Evolutionary conservation across 2,888 invertebrate genomes (phyloP), one percentile per base, ranked within the genome.

Genomic region (Sycophila texana): DNA sequence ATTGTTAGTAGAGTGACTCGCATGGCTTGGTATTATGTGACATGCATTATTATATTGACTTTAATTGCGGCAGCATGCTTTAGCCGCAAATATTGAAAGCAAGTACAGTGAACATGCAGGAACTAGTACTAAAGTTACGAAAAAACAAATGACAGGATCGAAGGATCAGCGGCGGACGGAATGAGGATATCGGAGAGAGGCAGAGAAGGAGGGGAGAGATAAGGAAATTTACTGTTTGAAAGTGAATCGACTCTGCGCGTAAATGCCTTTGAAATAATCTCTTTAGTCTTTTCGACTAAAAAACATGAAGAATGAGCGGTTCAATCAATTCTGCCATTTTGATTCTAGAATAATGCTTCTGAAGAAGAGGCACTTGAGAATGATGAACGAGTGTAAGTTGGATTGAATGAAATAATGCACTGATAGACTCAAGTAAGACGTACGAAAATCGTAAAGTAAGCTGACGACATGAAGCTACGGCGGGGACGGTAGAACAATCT

Each of bases 171-270:
- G 68, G 77, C 65, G 72, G 78, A 49, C 63, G 70, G 72, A 74
- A 22, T 4, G 39, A n/a, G 76, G 67, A n/a, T 2, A n/a, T 20
- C 49, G 61, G 51, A 30, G 53, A 72, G 74, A 72, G 73, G 73
- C 58, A 81, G 78, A 82, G 67, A 77, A 81, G 55, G 72, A 55
- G 49, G 49, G 68, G 55, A 65, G 73, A 72, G 71, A 63, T 20
- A 73, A 58, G 63, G 76, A 68, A 77, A 68, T 16, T 65, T 77
- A 73, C 81, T 82, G 82, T 82, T 71, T 81, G 79, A 83, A 86
- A 86, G 86, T 86, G 86, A 87, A 86, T 87, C 86, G 86, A 87
- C 86, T 86, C 86, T 85, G 84, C 85, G 84, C 80, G 68, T 78
- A 82, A 83, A 82, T 73, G 47, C 68, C 81, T 74, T 72, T 51